Percentiles rank a stretch among this genome's conserved stretches.
These are phyloP conservation scores for Planococcus citri DNA, from an alignment of 1,140 invertebrate genomes.

Conservation along the genomic window DNA sequence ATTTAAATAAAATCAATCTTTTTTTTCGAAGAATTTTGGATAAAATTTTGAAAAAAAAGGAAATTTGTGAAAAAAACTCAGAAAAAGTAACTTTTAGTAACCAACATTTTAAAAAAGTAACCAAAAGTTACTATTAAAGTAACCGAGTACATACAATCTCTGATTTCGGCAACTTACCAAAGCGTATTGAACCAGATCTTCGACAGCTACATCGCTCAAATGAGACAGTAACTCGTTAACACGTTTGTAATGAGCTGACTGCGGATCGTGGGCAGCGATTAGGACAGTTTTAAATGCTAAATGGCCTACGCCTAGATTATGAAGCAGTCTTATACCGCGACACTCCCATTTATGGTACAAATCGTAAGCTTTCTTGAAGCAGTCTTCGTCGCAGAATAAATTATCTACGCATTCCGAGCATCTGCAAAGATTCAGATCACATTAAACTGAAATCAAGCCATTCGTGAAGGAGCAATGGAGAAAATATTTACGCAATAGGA, in stretches of 20 bases:
- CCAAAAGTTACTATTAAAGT: too few relatives aligned
- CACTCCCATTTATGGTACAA: constrained; percentile 65
- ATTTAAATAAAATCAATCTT: too few relatives aligned
- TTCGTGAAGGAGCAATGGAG: too few relatives aligned
- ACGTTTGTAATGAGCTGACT: neutral
- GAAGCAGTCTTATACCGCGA: constrained; percentile 44
- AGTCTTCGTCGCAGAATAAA: constrained; percentile 51
- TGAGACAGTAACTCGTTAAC: constrained; percentile 48
- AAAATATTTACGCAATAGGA: constrained; percentile 37
- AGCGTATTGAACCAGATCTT: constrained; percentile 50
- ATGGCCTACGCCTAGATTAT: constrained; percentile 60
- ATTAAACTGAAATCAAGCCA: too few relatives aligned
- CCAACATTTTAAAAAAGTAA: too few relatives aligned
- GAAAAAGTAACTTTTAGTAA: too few relatives aligned
- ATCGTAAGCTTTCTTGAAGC: constrained; percentile 44
- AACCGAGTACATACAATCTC: neutral
- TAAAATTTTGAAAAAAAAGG: too few relatives aligned
- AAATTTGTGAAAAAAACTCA: too few relatives aligned
- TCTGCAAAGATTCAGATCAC: constrained; percentile 35
- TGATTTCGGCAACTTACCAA: constrained; percentile 37
- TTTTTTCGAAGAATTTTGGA: too few relatives aligned
- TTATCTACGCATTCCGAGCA: constrained; percentile 49
- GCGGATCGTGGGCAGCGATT: constrained; percentile 30
- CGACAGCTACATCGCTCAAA: constrained; percentile 41
- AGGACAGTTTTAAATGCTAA: constrained; percentile 53